Percentiles rank a stretch among this genome's conserved stretches.
phyloP scores from a whole-genome alignment of 2,113 vertebrate genomes.

The Pomatostomus ruficeps region DNA sequence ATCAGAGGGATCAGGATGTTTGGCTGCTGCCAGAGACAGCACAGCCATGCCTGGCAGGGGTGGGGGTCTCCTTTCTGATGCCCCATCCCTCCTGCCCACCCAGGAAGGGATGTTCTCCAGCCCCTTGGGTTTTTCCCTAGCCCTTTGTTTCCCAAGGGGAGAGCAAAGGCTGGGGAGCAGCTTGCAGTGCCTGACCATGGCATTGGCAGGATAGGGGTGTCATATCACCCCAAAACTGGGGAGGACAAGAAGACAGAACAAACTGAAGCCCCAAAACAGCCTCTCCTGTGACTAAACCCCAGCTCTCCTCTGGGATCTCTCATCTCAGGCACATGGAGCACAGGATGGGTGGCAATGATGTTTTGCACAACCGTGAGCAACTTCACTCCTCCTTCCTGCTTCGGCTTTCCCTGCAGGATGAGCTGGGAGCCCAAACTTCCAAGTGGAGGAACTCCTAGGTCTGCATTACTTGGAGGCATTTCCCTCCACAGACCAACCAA shows the following conservation, averaged over 20 bases:
- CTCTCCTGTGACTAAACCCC: background rate
- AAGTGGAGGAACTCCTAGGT: background rate
- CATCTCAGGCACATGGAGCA: background rate
- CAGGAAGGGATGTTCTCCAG: background rate
- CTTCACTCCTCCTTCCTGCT: background rate
- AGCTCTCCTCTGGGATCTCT: background rate
- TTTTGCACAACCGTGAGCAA: background rate
- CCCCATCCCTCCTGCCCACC: background rate
- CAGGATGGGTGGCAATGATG: no score
- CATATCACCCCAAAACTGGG: background rate
- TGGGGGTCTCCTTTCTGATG: background rate
- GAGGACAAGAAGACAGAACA: background rate
- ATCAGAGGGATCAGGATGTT: background rate
- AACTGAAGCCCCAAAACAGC: background rate
- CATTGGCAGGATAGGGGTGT: background rate
- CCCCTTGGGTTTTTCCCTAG: background rate
- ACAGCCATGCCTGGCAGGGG: rapidly evolving
- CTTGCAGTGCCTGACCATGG: no score
- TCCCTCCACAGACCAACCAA: background rate
- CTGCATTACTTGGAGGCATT: background rate
- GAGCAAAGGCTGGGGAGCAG: background rate
- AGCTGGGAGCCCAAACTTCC: background rate
- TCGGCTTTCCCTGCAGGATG: rapidly evolving
- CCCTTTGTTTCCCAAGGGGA: background rate
- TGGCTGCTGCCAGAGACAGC: background rate